Percentiles rank a stretch among this genome's conserved stretches.
Conservation (phyloP, 2,888 invertebrate genomes). For the Cantharis lateralis region DNA sequence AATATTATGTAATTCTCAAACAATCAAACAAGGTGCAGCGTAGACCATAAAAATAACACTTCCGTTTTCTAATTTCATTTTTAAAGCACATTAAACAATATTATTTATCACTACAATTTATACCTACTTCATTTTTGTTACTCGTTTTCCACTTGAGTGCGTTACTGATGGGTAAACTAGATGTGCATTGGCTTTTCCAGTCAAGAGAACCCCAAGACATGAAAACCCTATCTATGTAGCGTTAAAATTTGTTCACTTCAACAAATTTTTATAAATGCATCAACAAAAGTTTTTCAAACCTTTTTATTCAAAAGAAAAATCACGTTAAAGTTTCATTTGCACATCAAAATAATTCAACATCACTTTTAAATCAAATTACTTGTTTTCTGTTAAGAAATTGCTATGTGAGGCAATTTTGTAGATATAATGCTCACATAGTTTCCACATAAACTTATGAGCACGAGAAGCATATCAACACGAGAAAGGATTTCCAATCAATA, state of each 20-base stretch:
- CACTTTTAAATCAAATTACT: neutral
- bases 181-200: neutral
- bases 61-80: neutral
- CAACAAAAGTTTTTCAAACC: neutral
- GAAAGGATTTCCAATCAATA: slow-evolving; percentile 13
- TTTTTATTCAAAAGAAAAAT: neutral
- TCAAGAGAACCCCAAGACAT: neutral
- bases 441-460: neutral
- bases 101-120: slow-evolving; percentile 1
- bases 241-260: neutral
- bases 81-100: slow-evolving; percentile 2
- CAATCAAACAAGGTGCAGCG: neutral
- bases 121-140: slow-evolving; percentile 2
- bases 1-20: neutral
- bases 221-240: slow-evolving; percentile 1
- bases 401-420: neutral
- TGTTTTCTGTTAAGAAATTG: neutral
- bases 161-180: neutral
- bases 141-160: slow-evolving; percentile 1
- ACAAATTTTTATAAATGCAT: neutral
- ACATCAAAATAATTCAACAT: neutral
- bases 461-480: neutral
- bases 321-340: neutral
- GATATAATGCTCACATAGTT: neutral
- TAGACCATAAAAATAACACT: neutral